Percentiles rank a stretch among this genome's conserved stretches.
Evolutionary conservation across 2,113 vertebrate genomes (phyloP).

Genomic region (Catagonus wagneri): DNA sequence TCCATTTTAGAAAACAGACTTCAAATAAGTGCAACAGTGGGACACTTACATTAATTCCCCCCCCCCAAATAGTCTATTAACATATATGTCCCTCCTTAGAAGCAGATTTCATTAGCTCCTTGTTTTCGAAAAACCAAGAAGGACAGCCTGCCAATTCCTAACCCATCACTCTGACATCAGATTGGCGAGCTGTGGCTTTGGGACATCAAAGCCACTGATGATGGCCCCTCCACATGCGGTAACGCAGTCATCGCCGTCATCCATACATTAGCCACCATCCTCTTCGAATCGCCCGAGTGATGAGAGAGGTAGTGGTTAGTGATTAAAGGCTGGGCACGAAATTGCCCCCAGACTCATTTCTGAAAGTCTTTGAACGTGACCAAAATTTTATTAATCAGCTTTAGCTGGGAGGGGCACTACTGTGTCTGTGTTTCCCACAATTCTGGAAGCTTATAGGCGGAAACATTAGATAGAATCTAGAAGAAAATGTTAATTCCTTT

Average conservation of each 20-base stretch:
- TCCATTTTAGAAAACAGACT: slow-evolving; percentile 29
- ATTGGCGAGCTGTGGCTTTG: background rate
- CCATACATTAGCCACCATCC: background rate
- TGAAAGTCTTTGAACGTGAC: background rate
- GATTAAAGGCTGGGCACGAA: background rate
- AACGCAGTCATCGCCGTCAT: background rate
- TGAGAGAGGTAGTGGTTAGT: background rate
- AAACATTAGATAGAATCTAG: background rate
- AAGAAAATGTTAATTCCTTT: background rate
- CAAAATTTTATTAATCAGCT: background rate
- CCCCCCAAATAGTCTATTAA: background rate
- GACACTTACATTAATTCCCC: background rate
- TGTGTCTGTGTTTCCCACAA: background rate
- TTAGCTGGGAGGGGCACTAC: background rate
- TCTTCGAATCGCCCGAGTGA: background rate
- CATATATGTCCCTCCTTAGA: background rate
- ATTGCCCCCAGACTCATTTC: background rate
- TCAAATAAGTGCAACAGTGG: background rate
- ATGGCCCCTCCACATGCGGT: background rate
- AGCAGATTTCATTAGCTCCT: background rate
- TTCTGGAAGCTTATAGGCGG: background rate
- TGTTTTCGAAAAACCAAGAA: background rate
- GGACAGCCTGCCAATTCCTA: background rate
- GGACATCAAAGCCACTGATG: background rate
- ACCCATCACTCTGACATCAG: background rate